Evolutionary conservation across 2,113 vertebrate genomes (phyloP), one percentile per base, ranked within the genome.

Genomic region (Tachycineta bicolor): DNA sequence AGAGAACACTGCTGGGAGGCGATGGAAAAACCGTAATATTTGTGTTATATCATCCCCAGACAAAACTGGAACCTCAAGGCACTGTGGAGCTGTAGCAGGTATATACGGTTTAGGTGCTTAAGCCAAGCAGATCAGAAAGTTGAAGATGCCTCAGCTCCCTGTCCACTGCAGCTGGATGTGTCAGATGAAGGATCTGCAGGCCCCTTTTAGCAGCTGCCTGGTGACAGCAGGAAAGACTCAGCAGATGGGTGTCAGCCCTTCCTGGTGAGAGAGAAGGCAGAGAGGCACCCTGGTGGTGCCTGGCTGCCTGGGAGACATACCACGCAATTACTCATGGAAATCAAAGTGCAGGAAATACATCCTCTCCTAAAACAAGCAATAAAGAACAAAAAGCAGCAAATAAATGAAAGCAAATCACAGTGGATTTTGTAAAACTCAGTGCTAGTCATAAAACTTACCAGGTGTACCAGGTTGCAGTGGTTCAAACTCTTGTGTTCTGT

Each of bases 361-460:
- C 12, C 14, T 47, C 43, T 79, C n/a, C 28, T 43, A 49, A 70
- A 79, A 15, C 18, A 60, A 56, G 12, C 21, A 33, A 29, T 28
- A 60, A 68, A 60, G 25, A 69, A 29, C 11, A 73, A 76, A 53
- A 52, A 71, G 0, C 20, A 71, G 46, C 13, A 53, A 53, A 75
- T 37, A 69, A 60, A 73, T 29, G 34, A 41, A 50, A 63, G n/a
- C 11, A 68, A 52, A 55, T 8, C 6, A 24, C 2, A 0, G 0
- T 15, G 34, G 11, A 8, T 74, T 74, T 62, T 82, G 37, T 65
- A 21, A 60, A 87, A 47, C 24, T 47, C 31, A n/a, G n/a, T 29
- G 17, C 5, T 5, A 75, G 31, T 44, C 22, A 79, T 28, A 53
- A 87, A 82, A 41, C 16, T 22, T 44, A n/a, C 1, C 12, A 31